Base-by-base conservation (phyloP, 2,797 vertebrate species). In the Arctocebus calabarensis region DNA sequence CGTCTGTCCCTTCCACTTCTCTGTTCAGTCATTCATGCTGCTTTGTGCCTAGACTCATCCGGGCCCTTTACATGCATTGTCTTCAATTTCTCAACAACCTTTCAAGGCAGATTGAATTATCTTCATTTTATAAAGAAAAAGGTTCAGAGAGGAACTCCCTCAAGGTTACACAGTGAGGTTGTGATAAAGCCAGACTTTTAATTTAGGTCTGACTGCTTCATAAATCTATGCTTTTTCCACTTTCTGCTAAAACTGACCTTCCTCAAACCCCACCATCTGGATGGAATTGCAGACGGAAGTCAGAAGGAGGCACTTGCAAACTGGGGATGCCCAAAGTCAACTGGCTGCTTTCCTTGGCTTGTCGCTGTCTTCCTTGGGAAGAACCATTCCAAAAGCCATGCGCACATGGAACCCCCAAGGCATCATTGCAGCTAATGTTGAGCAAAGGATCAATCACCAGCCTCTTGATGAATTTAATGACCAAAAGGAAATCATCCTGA, bases 71-170 rank as follows among this genome's bases (percentile, higher is more conserved):
- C 12, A 78, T 12, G 14, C 5, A 27, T 14, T 23, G 14, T 19
- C 59, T 61, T 68, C 37, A 87, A 71, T 79, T 68, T 37, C 61
- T n/a, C 52, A 29, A 20, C 11, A 17, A 11, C 13, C 2, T 34
- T 73, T 23, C 40, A n/a, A 88, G 37, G 20, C 14, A n/a, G 37
- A 19, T 4, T 8, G 23, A 12, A 1, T 1, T n/a, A 29, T 37
- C 68, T 73, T 57, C n/a, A 7, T 57, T 81, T 88, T 57, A 52
- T n/a, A 68, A 32, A 88, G 43, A 45, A 68, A 45, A 64, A 34
- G 52, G 34, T 89, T 91, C 79, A 68, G 82, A 82, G 77, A 59
- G 34, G 71, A 77, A 22, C 74, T 78, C 84, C 14, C 10, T 66
- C 79, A 52, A 66, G 2, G 27, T 85, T 57, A 57, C 59, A 27